Evolutionary conservation across 2,797 vertebrate genomes (phyloP), one percentile per base, ranked within the genome.

Genomic region (Danionella dracula): DNA sequence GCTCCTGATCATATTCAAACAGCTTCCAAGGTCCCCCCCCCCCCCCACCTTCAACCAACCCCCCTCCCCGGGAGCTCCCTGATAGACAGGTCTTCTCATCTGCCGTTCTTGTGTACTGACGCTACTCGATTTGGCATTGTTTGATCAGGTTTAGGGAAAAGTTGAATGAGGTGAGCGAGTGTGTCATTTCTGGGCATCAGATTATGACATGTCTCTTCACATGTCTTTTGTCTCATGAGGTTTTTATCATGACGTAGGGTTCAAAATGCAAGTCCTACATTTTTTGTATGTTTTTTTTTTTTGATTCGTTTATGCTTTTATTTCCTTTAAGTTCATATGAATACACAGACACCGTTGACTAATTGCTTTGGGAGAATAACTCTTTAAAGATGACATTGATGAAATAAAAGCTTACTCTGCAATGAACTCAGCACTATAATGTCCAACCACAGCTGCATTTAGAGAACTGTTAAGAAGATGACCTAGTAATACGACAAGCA

Each of bases 371-470:
- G 23, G 23, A 27, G 6, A 27, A 3, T 27, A 27, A 27, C 23
- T 6, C 23, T 6, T 3, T 27, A 3, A 27, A 27, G 3, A 3
- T 27, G 23, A 3, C 3, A 6, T 27, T 27, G 6, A 27, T 27
- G n/a, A 27, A 27, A 27, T 27, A 27, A 27, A 6, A 27, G 23
- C 3, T 3, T 3, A 6, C 23, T 50, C 67, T 41, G 44, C 32
- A 62, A 63, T 58, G 51, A 71, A 44, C 12, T 37, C 23, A 55
- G 16, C 53, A 54, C 41, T 62, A 31, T 64, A 70, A 78, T 60
- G 72, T 76, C 70, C 56, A 68, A 13, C 34, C 13, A 21, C 35
- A 66, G 20, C 49, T 56, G 48, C 59, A 34, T 46, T 27, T 8
- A 15, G 31, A 59, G 11, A 51, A 21, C 13, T 23, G 40, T 40